Evolutionary conservation across 1,140 invertebrate genomes (phyloP).

Genomic region (Archegozetes longisetosus): DNA sequence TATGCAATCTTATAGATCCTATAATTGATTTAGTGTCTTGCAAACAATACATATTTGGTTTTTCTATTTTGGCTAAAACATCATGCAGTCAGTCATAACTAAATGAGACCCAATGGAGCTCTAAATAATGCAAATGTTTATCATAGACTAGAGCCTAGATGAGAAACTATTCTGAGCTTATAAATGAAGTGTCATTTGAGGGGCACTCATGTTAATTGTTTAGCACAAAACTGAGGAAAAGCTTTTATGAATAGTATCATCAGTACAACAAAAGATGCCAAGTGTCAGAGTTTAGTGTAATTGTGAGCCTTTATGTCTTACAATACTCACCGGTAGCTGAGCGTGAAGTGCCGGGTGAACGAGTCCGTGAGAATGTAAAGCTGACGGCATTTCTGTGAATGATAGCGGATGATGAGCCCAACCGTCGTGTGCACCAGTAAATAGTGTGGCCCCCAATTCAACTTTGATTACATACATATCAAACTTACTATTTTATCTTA

Average conservation of each 20-base stretch:
- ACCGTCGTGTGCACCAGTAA: slow-evolving; percentile 74
- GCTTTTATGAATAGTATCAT: background rate
- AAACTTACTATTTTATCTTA: background rate
- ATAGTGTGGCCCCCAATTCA: slow-evolving; percentile 86
- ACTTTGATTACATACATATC: slow-evolving; percentile 12
- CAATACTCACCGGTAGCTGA: slow-evolving; percentile 57
- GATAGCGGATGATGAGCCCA: slow-evolving; percentile 76
- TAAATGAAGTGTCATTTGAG: background rate
- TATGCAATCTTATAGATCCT: background rate
- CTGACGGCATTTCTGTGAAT: slow-evolving; percentile 56
- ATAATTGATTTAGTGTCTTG: background rate
- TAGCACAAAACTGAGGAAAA: background rate
- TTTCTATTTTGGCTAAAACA: no score
- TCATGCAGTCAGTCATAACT: no score
- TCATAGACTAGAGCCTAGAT: background rate
- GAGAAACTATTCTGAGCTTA: background rate
- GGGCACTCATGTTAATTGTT: background rate
- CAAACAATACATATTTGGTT: background rate
- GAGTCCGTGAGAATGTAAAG: slow-evolving; percentile 58
- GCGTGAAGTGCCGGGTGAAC: slow-evolving; percentile 90
- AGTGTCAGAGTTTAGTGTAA: no score
- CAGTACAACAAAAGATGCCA: no score
- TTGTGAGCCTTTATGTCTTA: no score
- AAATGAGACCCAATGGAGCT: background rate
- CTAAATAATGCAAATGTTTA: background rate